Percentiles rank a stretch among this genome's conserved stretches.
Conservation (phyloP, 2,113 vertebrate species). For the Bubo blakistoni region DNA sequence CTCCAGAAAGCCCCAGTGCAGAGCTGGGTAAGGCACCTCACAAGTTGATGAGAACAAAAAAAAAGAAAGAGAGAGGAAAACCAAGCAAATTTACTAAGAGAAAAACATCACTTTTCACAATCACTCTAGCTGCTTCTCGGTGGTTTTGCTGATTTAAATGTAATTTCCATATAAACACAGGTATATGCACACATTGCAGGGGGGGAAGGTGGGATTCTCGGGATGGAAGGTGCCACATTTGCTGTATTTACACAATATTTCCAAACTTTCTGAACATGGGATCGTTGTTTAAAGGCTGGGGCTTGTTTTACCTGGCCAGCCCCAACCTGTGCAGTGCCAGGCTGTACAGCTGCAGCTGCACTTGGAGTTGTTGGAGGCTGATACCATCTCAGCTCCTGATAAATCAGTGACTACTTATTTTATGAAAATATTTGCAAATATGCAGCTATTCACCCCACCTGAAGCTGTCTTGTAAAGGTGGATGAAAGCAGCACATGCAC, state of each 20-base stretch:
- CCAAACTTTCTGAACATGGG: neutral
- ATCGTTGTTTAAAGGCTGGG: neutral
- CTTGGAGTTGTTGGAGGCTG: neutral
- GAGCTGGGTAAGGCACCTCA: neutral
- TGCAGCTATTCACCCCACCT: neutral
- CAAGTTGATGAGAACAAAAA: neutral
- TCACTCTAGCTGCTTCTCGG: neutral
- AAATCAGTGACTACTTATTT: neutral
- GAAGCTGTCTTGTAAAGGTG: neutral
- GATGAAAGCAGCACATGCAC: neutral
- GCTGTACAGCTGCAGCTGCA: neutral
- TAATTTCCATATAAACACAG: neutral
- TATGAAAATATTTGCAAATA: neutral
- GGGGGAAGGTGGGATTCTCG: neutral
- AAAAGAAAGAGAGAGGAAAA: neutral
- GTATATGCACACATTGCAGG: fast-evolving
- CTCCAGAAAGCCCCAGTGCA: neutral
- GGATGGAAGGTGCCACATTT: neutral
- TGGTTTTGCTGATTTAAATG: neutral
- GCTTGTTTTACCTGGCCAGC: neutral
- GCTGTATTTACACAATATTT: neutral
- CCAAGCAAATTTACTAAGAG: neutral
- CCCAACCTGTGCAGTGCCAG: neutral
- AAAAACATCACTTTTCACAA: neutral
- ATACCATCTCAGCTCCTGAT: neutral